Evolutionary conservation across 2,797 vertebrate species (phyloP), one percentile per base, ranked within the genome.

Genomic region (Gambusia yucatana): DNA sequence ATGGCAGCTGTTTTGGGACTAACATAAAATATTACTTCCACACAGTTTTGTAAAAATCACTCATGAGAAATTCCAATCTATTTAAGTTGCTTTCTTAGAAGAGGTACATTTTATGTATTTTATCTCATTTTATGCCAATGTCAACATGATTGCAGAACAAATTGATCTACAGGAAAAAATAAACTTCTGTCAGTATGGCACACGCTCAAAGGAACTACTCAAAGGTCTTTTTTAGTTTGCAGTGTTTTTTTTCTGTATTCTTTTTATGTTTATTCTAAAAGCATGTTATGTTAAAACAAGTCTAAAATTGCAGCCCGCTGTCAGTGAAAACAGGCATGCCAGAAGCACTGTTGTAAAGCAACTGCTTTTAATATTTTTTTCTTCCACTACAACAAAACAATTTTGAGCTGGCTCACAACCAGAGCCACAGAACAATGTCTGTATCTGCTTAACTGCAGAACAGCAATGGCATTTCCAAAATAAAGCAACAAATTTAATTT

Each of bases 291-390:
- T 89, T 69, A 69, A 69, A 88, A 85, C 71, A 82, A 84, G 88
- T 89, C 84, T 80, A 90, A 91, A 82, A 88, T 84, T 83, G 52
- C 81, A 81, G 78, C 79, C 65, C 33, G 82, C 88, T 94, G 90
- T 93, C 89, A 89, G 90, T 87, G 89, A 81, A 85, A 88, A 73
- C 47, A 82, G 80, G 78, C 80, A 90, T 87, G 92, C 91, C 92
- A 93, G 71, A 69, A 93, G 92, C 90, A 86, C 85, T 77, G 84
- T 82, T 92, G 90, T 94, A 89, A 94, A 94, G 87, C 87, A 90
- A 88, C 85, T 76, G 86, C 86, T 92, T 92, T 89, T 88, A 94
- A 93, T 88, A 43, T 59, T 85, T 90, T 92, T 91, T 91, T 84
- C 28, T 8, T 1, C 88, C 22, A 91, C 86, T 86, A 90, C 89